Base-by-base conservation (phyloP, 2,888 invertebrate species). In the Colletes collaris region DNA sequence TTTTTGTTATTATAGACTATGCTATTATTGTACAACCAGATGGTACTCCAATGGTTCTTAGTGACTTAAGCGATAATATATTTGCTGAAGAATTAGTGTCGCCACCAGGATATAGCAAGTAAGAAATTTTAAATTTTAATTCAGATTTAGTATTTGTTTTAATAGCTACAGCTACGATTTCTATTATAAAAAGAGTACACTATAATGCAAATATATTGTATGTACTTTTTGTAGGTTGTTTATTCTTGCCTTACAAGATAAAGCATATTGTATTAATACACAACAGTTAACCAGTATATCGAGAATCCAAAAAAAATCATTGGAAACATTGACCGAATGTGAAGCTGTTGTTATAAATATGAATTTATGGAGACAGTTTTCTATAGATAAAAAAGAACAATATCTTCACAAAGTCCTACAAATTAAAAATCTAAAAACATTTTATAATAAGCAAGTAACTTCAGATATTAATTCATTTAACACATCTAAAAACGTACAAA, bases 371-470 rank as follows among this genome's bases (percentile, higher is more conserved):
- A 86, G 92, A 6, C 89, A 89, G 3, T 91, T 96, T 6, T 93
- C 94, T 0, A 93, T 94, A 56, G 93, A 94, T 86, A 96, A 96
- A 91, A 95, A 94, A 86, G 94, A 95, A 79, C 95, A 95, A 0
- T 96, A 95, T 89, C 91, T 96, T 50, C 94, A 96, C 94, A 93
- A 95, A 56, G 94, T 27, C 27, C 94, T 90, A 93, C 96, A 92
- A 91, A 94, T 93, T 67, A 94, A 92, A 93, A 94, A 93, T 81
- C 94, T 92, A 81, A 93, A 2, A 27, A 27, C 44, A 16, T 76
- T 50, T 81, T 79, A 44, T 70, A 76, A 7, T 27, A n/a, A 49
- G 2, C 8, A 13, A 35, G 37, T 46, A 49, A n/a, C 16, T 63
- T 40, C 19, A 16, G 8, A 44, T 10, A 11, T n/a, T 56, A 46